Evolutionary conservation across 2,888 invertebrate genomes (phyloP).

Genomic region (Entomobrya proxima): DNA sequence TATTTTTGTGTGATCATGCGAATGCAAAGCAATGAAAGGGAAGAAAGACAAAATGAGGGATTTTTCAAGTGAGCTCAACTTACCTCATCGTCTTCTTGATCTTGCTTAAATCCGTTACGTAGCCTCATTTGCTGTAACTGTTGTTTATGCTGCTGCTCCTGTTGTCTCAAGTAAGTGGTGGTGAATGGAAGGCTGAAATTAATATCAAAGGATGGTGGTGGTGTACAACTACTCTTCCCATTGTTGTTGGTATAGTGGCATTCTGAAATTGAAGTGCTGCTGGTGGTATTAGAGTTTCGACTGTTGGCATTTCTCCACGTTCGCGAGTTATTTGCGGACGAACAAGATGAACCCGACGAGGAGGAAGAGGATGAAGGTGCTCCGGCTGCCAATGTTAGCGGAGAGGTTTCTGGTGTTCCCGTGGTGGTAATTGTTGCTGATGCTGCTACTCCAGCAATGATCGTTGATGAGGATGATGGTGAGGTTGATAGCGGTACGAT

Average conservation of each 20-base stretch:
- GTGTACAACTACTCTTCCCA: constrained; percentile 43
- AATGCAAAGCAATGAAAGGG: neutral
- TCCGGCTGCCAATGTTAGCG: constrained; percentile 41
- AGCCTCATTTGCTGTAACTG: constrained; percentile 64
- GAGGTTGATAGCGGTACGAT: constrained; percentile 40
- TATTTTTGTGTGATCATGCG: no score
- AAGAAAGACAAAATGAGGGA: constrained; percentile 62
- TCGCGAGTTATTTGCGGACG: constrained; percentile 40
- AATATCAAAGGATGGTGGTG: constrained; percentile 81
- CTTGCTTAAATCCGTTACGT: constrained; percentile 67
- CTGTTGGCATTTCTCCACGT: constrained; percentile 48
- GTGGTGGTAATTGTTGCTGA: constrained; percentile 44
- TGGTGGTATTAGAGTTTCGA: constrained; percentile 14
- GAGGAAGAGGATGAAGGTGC: constrained; percentile 55
- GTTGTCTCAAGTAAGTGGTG: constrained; percentile 89
- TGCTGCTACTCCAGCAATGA: constrained; percentile 59
- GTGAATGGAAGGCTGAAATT: constrained; percentile 93
- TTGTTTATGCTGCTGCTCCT: constrained; percentile 66
- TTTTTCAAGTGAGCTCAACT: constrained; percentile 67
- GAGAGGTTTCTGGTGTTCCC: constrained; percentile 55
- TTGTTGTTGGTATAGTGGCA: constrained; percentile 53
- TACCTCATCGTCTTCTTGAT: constrained; percentile 71
- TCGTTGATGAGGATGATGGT: constrained; percentile 52
- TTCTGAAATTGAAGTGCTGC: constrained; percentile 53
- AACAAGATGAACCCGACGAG: constrained; percentile 73